A percentile compares a stretch with the other conserved stretches of the same genome.
Conservation (phyloP, 2,113 vertebrate genomes). For the Oxyura jamaicensis region DNA sequence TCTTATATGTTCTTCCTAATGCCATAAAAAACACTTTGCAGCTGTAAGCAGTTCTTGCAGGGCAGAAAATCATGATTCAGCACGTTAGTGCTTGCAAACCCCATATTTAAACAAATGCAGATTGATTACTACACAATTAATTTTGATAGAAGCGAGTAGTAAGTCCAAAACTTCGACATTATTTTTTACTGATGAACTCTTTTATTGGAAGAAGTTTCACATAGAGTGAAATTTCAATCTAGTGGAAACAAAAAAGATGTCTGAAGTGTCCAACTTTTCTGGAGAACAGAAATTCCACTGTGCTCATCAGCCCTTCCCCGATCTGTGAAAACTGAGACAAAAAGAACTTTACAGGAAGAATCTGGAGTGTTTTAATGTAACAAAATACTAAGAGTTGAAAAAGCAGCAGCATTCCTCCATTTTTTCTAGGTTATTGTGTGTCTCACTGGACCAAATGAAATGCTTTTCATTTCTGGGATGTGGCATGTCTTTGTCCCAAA, state of each 20-base stretch:
- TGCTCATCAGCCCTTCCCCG: neutral
- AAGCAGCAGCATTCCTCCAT: fast-evolving
- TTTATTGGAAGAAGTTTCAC: neutral
- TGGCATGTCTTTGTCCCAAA: neutral
- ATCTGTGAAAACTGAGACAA: neutral
- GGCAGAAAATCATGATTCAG: constrained; percentile 13
- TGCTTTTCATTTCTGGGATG: neutral
- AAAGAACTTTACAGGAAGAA: neutral
- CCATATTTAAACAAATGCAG: neutral
- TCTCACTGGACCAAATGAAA: neutral
- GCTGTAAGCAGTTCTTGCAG: neutral
- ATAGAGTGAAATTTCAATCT: neutral
- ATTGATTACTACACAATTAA: neutral
- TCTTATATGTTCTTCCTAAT: neutral
- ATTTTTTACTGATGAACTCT: neutral
- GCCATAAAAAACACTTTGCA: neutral
- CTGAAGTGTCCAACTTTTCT: neutral
- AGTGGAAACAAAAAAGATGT: neutral
- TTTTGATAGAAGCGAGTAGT: neutral
- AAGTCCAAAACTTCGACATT: neutral
- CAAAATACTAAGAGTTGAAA: neutral
- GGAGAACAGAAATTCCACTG: neutral
- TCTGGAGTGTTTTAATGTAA: neutral
- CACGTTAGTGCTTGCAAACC: neutral
- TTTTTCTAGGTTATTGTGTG: neutral